Evolutionary conservation across 2,888 invertebrate genomes (phyloP).

Genomic region (Luperina testacea): DNA sequence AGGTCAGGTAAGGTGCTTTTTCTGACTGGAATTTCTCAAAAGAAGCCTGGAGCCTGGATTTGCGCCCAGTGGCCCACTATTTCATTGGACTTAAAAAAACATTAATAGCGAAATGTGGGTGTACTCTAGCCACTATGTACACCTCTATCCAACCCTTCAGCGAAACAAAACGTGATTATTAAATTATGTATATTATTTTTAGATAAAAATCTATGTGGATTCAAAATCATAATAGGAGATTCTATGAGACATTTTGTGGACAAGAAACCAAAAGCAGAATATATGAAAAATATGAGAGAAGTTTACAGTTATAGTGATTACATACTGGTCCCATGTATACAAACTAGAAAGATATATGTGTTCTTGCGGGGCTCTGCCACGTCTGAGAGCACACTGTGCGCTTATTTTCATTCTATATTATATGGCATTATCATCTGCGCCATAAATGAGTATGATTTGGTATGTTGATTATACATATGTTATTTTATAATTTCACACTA

Average conservation of each 20-base stretch:
- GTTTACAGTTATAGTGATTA: constrained; percentile 88
- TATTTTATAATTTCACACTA: background rate
- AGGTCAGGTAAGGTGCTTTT: background rate
- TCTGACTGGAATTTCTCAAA: background rate
- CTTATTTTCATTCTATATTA: constrained; percentile 92
- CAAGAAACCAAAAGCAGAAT: constrained; percentile 61
- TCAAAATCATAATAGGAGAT: constrained; percentile 90
- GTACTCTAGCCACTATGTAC: no score
- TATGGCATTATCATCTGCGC: constrained; percentile 79
- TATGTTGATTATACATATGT: constrained; percentile 60
- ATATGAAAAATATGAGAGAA: constrained; percentile 80
- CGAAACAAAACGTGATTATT: background rate
- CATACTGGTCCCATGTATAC: constrained; percentile 87
- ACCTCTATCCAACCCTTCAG: background rate
- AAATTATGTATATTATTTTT: constrained; percentile 69
- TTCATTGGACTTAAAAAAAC: background rate
- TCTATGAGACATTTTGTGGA: constrained; percentile 85
- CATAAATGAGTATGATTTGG: constrained; percentile 78
- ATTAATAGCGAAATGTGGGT: no score
- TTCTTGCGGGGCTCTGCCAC: constrained; percentile 88
- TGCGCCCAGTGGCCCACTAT: background rate
- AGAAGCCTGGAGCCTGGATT: background rate
- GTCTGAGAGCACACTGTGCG: constrained; percentile 90
- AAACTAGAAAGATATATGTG: constrained; percentile 88
- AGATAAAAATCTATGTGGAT: constrained; percentile 91